A percentile compares a stretch with the other conserved stretches of the same genome.
These are phyloP conservation scores for Drosophila eohydei DNA, from an alignment of 2,888 invertebrate genomes.

Conservation along the genomic window DNA sequence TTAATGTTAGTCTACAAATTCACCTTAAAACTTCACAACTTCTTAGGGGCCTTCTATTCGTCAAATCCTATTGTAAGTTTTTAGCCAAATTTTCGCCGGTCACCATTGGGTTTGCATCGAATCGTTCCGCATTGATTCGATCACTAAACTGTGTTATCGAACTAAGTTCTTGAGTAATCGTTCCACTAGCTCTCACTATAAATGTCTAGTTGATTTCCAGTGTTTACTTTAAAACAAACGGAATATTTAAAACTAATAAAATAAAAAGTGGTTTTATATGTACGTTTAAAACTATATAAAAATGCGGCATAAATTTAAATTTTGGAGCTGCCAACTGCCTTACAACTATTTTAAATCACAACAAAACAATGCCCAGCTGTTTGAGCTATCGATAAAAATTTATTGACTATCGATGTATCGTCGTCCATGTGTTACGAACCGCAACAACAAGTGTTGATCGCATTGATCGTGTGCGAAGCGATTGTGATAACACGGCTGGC, in stretches of 20 bases:
- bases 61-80: neutral
- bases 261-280: neutral
- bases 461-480: constrained; percentile 19
- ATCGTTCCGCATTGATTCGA: neutral
- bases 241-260: neutral
- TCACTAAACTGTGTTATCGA: constrained; percentile 2
- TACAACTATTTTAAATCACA: neutral
- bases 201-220: neutral
- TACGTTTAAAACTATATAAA: neutral
- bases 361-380: constrained; percentile 6
- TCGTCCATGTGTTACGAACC: constrained; percentile 1
- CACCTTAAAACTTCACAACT: neutral
- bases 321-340: neutral
- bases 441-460: constrained; percentile 25
- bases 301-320: neutral
- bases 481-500: constrained; percentile 30
- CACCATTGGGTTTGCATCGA: constrained; percentile 20
- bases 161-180: neutral
- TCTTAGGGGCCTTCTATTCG: neutral
- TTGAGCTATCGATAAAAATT: constrained; percentile 9
- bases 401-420: neutral
- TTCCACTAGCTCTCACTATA: neutral
- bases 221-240: neutral
- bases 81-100: constrained; percentile 46
- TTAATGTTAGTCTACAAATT: constrained; percentile 6